A percentile compares a stretch with the other conserved stretches of the same genome.
These are phyloP conservation scores for Idris sp. DNA, from an alignment of 1,140 invertebrate species.

Conservation along the genomic window DNA sequence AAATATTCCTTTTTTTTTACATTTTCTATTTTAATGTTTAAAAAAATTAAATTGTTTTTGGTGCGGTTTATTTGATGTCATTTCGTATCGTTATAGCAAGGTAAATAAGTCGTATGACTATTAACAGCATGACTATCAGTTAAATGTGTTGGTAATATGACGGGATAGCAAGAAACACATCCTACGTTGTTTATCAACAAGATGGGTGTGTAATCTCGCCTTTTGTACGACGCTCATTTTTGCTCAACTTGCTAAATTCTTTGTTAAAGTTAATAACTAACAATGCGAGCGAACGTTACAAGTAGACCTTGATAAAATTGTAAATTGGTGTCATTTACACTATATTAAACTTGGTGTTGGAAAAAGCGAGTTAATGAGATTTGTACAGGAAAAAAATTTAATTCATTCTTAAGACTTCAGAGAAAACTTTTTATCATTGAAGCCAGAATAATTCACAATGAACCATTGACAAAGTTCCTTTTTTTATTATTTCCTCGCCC, in stretches of 20 bases:
- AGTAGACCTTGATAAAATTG: slow-evolving; percentile 41
- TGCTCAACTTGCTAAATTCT: slow-evolving; percentile 39
- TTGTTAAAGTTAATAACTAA: slow-evolving; percentile 45
- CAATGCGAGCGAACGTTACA: slow-evolving; percentile 12
- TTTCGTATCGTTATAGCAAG: slow-evolving; percentile 6
- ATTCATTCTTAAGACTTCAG: slow-evolving; percentile 8
- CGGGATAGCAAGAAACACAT: slow-evolving; percentile 26
- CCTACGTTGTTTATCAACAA: slow-evolving; percentile 49
- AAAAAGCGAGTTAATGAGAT: slow-evolving; percentile 35
- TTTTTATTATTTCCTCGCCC: no score
- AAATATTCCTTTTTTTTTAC: no score
- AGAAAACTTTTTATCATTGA: slow-evolving; percentile 1
- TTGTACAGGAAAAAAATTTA: slow-evolving; percentile 18
- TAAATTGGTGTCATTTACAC: slow-evolving; percentile 48
- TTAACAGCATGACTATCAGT: slow-evolving; percentile 32
- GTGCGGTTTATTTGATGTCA: neutral
- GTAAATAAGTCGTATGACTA: slow-evolving; percentile 39
- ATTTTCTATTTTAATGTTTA: no score
- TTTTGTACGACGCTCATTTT: slow-evolving; percentile 38
- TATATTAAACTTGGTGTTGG: slow-evolving; percentile 33
- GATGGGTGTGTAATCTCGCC: slow-evolving; percentile 25
- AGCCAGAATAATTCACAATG: slow-evolving; percentile 5
- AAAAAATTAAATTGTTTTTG: no score
- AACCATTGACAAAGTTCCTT: no score
- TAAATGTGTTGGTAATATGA: slow-evolving; percentile 3